Evolutionary conservation across 23 tunicate genomes (phyloP).

Genomic region (Styela plicata): DNA sequence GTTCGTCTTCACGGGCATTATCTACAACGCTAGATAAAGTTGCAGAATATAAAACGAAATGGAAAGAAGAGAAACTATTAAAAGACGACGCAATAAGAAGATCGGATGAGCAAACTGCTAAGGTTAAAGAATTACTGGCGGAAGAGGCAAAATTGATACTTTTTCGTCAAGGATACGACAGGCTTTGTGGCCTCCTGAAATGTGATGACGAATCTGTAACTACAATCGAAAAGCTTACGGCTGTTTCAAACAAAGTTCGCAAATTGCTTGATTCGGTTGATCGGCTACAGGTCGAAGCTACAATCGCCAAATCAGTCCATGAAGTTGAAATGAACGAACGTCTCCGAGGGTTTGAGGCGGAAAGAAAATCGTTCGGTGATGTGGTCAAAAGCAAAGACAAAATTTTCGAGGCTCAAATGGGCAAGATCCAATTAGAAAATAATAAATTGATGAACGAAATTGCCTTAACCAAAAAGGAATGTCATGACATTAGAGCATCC

Average conservation of each 20-base stretch:
- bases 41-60: slow-evolving; percentile 4
- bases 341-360: slow-evolving; percentile 1
- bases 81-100: slow-evolving; percentile 12
- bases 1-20: slow-evolving; percentile 7
- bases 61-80: neutral
- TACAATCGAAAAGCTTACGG: neutral
- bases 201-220: neutral
- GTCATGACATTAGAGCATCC: neutral
- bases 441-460: neutral
- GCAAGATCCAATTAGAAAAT: neutral
- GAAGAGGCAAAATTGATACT: neutral
- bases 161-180: slow-evolving; percentile 12
- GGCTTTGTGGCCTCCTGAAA: neutral
- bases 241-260: neutral
- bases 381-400: neutral
- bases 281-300: neutral
- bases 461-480: neutral
- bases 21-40: slow-evolving; percentile 22
- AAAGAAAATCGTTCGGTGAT: neutral
- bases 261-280: neutral
- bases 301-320: neutral
- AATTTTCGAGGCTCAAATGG: neutral
- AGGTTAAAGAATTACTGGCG: neutral
- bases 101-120: neutral
- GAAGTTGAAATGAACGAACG: slow-evolving; percentile 14